A percentile compares a stretch with the other conserved stretches of the same genome.
Evolutionary conservation across 2,888 invertebrate species (phyloP).

Genomic region (Panzeria rudis): DNA sequence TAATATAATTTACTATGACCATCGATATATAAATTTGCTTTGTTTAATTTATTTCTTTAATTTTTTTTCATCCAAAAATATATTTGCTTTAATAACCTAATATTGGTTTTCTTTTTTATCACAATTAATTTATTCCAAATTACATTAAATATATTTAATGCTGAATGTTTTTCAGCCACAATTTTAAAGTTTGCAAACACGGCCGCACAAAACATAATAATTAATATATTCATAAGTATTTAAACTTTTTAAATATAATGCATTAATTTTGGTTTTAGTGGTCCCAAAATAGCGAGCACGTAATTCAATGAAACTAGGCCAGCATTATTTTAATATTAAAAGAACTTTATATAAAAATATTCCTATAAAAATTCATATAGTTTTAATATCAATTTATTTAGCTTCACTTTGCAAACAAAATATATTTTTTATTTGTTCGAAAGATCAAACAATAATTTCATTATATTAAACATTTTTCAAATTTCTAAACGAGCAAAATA

Average conservation of each 20-base stretch:
- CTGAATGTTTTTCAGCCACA: not conserved
- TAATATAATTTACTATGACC: no score
- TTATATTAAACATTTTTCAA: not conserved
- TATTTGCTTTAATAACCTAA: not conserved
- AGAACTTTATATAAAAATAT: not conserved
- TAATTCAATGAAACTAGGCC: not conserved
- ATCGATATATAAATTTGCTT: no score
- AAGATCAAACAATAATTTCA: slow-evolving; percentile 5
- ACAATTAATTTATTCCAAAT: not conserved
- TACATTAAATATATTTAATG: not conserved
- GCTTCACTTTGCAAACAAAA: not conserved
- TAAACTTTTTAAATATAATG: not conserved
- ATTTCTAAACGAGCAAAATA: not conserved
- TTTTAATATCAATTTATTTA: not conserved
- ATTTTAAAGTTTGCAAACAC: not conserved
- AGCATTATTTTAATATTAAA: not conserved
- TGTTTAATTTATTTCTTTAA: no score
- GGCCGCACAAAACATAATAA: not conserved
- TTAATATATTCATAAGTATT: not conserved
- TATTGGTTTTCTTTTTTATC: not conserved
- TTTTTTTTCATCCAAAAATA: not conserved
- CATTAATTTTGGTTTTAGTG: slow-evolving; percentile 3
- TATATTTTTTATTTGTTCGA: not conserved
- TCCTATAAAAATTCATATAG: not conserved
- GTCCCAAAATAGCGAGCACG: not conserved